A percentile compares a stretch with the other conserved stretches of the same genome.
These are phyloP conservation scores for Agriotes lineatus DNA, from an alignment of 2,888 invertebrate genomes.

Conservation along the genomic window DNA sequence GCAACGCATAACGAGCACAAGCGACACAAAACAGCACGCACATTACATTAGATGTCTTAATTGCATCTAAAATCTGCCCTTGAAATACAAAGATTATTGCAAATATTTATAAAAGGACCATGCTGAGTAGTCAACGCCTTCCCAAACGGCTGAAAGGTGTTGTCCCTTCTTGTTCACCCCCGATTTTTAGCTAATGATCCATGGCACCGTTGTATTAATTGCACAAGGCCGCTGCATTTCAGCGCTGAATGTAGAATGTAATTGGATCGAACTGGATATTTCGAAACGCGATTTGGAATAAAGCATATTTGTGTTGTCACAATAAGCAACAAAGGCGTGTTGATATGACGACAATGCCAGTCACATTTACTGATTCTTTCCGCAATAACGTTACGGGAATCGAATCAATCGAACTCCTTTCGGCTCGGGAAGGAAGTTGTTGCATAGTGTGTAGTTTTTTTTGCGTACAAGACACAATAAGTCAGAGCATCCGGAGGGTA, in stretches of 20 bases:
- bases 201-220: background rate
- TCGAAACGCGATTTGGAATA: conserved; percentile 17
- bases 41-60: no score
- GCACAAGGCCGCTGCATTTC: background rate
- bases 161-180: no score
- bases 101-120: no score
- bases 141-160: no score
- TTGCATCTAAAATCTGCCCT: no score
- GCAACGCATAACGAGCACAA: no score
- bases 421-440: conserved; percentile 24
- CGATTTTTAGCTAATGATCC: no score
- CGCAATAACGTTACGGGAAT: conserved; percentile 13
- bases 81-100: no score
- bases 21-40: no score
- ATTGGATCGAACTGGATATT: conserved; percentile 13
- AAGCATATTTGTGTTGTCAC: conserved; percentile 16
- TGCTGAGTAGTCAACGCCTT: no score
- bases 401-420: conserved; percentile 28
- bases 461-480: conserved; percentile 42
- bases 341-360: conserved; percentile 20
- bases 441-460: conserved; percentile 29
- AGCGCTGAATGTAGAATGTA: conserved; percentile 5
- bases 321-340: conserved; percentile 1
- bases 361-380: conserved; percentile 26
- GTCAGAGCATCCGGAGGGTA: conserved; percentile 48